Conservation (phyloP, 2,888 invertebrate genomes). For the Ligdia adustata region DNA sequence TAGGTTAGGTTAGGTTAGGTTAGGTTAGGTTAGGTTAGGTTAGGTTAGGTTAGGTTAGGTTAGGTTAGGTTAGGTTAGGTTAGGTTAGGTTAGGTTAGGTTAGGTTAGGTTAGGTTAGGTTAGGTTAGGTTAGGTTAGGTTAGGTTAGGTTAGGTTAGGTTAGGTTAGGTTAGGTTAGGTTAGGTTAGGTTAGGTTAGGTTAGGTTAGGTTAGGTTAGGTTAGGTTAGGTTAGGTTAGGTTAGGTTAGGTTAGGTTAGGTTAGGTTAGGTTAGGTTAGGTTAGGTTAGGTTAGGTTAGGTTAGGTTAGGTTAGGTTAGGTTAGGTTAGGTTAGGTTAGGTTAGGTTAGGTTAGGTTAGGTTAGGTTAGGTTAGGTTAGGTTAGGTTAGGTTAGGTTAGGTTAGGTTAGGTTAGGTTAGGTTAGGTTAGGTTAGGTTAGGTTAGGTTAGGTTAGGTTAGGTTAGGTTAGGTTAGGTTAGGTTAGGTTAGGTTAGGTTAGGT, state of each 20-base stretch:
- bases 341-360: conserved; percentile 45
- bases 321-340: conserved; percentile 42
- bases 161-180: conserved; percentile 18
- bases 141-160: conserved; percentile 24
- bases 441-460: conserved; percentile 18
- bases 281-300: conserved; percentile 24
- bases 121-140: conserved; percentile 49
- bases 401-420: conserved; percentile 49
- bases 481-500: conserved; percentile 44
- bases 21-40: conserved; percentile 15
- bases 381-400: conserved; percentile 47
- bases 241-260: conserved; percentile 47
- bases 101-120: conserved; percentile 47
- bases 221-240: conserved; percentile 43
- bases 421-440: conserved; percentile 24
- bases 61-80: conserved; percentile 44
- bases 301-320: conserved; percentile 18
- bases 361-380: conserved; percentile 43
- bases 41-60: conserved; percentile 42
- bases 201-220: conserved; percentile 45
- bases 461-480: conserved; percentile 42
- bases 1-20: conserved; percentile 22
- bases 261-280: conserved; percentile 49
- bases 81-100: conserved; percentile 43
- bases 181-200: conserved; percentile 42